Conservation (phyloP, 2,888 invertebrate genomes). For the Pterostichus niger region DNA sequence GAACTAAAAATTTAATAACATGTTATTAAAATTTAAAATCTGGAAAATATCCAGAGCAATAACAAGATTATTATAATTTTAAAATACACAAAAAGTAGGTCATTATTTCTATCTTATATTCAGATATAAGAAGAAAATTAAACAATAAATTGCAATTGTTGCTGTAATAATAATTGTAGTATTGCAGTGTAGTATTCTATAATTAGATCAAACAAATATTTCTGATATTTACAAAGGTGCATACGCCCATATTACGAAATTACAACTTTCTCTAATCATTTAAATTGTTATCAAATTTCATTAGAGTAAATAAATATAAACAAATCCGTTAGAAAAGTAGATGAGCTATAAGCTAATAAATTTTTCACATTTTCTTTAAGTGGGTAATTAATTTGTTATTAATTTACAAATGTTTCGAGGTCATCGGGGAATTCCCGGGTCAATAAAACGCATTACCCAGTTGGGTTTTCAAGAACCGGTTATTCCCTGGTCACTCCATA, state of each 20-base stretch:
- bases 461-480: slow-evolving; percentile 17
- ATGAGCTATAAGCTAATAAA: background rate
- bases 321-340: background rate
- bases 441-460: slow-evolving; percentile 39
- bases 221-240: slow-evolving; percentile 8
- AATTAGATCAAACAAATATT: slow-evolving; percentile 50
- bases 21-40: too few species aligned
- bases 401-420: background rate
- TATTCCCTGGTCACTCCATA: slow-evolving; percentile 27
- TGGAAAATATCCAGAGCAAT: too few species aligned
- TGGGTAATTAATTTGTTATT: background rate
- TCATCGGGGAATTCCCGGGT: slow-evolving; percentile 42
- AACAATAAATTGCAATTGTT: background rate
- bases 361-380: background rate
- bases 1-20: too few species aligned
- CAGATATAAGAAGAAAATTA: too few species aligned
- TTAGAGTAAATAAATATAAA: background rate
- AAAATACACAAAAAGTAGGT: too few species aligned
- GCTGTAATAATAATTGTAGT: slow-evolving; percentile 13
- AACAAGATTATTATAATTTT: too few species aligned
- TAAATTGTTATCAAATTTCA: slow-evolving; percentile 28
- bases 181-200: slow-evolving; percentile 10
- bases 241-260: slow-evolving; percentile 51
- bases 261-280: slow-evolving; percentile 48
- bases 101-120: too few species aligned